These are phyloP conservation scores for Eilema depressum DNA, from an alignment of 2,888 invertebrate species.

Conservation along the genomic window DNA sequence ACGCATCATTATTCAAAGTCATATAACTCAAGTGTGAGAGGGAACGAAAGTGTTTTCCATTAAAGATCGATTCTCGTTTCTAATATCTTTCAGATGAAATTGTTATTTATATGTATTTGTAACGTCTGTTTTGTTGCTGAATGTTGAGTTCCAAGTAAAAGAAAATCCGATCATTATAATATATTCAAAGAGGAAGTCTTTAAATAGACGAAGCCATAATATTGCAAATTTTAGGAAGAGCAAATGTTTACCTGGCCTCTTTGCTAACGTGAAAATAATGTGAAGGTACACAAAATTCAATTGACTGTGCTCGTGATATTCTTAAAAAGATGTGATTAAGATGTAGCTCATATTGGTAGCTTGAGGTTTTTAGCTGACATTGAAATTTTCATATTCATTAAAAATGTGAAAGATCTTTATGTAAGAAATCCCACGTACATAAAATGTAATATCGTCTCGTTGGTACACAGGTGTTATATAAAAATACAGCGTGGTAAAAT, in stretches of 20 bases:
- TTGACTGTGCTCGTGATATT: no score
- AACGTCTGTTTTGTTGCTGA: constrained; percentile 20
- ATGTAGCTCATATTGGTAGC: no score
- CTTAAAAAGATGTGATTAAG: no score
- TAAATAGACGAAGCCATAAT: background rate
- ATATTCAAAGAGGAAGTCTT: background rate
- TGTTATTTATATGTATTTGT: constrained; percentile 30
- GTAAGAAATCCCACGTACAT: constrained; percentile 24
- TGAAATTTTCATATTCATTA: constrained; percentile 22
- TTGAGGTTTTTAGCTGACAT: background rate
- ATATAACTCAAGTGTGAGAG: constrained; percentile 75
- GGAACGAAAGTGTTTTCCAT: constrained; percentile 73
- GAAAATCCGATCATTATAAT: background rate
- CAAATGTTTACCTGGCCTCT: no score
- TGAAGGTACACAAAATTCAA: no score
- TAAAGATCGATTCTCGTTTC: constrained; percentile 66
- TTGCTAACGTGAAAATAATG: no score
- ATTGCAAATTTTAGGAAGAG: background rate
- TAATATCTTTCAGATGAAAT: constrained; percentile 32
- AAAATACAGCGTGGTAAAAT: constrained; percentile 65
- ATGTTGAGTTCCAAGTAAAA: background rate
- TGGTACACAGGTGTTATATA: constrained; percentile 47
- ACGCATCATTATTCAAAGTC: constrained; percentile 81
- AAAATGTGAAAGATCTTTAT: constrained; percentile 25
- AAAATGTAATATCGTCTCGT: constrained; percentile 39